These are phyloP conservation scores for Myopa testacea DNA, from an alignment of 2,888 invertebrate species.

Conservation along the genomic window DNA sequence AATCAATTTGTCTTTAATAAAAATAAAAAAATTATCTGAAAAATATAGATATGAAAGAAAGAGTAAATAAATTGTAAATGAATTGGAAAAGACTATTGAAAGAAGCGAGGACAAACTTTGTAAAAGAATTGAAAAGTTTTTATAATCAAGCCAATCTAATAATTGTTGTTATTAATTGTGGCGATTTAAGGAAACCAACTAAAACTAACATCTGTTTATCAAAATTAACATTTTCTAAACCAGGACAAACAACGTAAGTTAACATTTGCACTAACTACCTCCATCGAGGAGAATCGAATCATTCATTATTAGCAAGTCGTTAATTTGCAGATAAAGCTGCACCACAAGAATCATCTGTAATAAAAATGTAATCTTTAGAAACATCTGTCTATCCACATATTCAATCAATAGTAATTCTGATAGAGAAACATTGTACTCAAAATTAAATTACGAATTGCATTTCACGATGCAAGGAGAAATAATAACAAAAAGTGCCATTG, in stretches of 20 bases:
- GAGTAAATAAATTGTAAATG: neutral
- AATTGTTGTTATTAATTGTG: no score
- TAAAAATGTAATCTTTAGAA: no score
- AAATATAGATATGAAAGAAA: neutral
- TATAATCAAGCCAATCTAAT: no score
- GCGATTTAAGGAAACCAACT: no score
- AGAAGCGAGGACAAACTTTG: no score
- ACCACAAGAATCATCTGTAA: neutral
- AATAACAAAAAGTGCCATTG: conserved; percentile 31
- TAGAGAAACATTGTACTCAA: neutral
- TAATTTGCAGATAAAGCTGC: no score
- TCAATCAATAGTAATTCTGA: neutral
- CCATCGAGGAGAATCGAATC: neutral
- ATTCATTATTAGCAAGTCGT: no score
- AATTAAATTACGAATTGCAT: neutral
- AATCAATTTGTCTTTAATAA: no score
- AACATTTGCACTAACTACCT: conserved; percentile 2
- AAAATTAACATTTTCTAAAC: neutral
- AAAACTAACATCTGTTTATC: neutral
- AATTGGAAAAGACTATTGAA: neutral
- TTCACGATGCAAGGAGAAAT: neutral
- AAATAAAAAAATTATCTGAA: neutral
- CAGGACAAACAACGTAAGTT: neutral
- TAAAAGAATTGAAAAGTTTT: no score
- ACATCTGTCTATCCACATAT: neutral